These are phyloP conservation scores for Lathronympha strigana DNA, from an alignment of 2,888 invertebrate genomes.

Conservation along the genomic window DNA sequence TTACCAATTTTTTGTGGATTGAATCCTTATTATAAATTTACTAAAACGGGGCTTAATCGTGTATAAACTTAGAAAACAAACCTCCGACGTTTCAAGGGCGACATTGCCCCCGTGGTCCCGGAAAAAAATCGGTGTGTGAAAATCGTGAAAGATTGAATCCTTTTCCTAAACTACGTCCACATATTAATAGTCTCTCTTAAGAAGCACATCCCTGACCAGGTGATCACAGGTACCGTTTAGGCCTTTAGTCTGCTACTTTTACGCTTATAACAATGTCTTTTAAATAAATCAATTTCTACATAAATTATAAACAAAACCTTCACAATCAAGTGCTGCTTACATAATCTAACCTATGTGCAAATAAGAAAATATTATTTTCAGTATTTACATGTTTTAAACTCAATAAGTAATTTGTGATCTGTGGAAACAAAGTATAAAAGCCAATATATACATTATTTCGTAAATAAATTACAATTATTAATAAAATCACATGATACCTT, in stretches of 20 bases:
- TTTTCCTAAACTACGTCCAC: too few species aligned
- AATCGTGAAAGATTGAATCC: too few species aligned
- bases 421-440: conserved; percentile 50
- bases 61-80: too few species aligned
- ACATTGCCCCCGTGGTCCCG: too few species aligned
- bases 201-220: conserved; percentile 48
- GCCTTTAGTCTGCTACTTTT: conserved; percentile 47
- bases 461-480: conserved; percentile 48
- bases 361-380: conserved; percentile 49
- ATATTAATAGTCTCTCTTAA: conserved; percentile 34
- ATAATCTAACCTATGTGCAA: conserved; percentile 52
- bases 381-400: conserved; percentile 60
- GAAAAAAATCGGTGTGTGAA: too few species aligned
- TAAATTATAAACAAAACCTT: conserved; percentile 53
- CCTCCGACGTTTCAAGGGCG: too few species aligned
- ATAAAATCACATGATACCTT: conserved; percentile 49
- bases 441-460: conserved; percentile 54
- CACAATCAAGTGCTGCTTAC: conserved; percentile 56
- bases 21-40: too few species aligned
- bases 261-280: conserved; percentile 63
- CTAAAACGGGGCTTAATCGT: too few species aligned
- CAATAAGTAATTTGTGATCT: conserved; percentile 45
- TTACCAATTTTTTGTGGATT: too few species aligned
- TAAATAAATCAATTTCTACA: conserved; percentile 58
- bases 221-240: conserved; percentile 54